These are phyloP conservation scores for Phorcus lineatus DNA, from an alignment of 2,888 invertebrate genomes.

Conservation along the genomic window DNA sequence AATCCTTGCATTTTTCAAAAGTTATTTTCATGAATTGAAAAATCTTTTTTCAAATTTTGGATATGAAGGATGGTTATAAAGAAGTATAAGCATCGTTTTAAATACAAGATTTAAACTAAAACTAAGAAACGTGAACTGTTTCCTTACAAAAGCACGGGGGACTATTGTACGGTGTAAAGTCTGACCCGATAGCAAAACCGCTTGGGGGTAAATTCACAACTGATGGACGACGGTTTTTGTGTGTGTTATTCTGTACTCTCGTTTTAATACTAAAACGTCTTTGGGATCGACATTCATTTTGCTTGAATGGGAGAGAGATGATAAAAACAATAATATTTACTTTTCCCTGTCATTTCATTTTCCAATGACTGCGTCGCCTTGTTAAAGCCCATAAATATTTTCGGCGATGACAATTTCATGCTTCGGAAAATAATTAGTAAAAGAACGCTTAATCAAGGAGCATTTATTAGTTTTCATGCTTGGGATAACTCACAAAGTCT, in stretches of 20 bases:
- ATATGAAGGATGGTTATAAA: no score
- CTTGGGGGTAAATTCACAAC: neutral
- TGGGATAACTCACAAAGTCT: neutral
- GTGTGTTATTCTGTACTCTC: neutral
- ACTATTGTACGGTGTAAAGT: neutral
- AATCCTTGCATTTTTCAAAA: no score
- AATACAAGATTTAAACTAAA: no score
- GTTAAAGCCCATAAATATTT: neutral
- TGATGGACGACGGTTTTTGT: neutral
- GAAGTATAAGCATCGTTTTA: no score
- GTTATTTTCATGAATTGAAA: no score
- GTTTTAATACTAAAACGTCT: neutral
- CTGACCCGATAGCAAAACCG: neutral
- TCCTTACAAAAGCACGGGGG: no score
- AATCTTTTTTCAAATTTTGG: no score
- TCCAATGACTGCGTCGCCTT: neutral
- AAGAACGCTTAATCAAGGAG: neutral
- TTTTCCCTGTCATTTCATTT: constrained; percentile 13
- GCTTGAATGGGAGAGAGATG: neutral
- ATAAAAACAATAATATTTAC: constrained; percentile 15
- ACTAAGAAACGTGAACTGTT: no score
- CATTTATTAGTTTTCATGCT: neutral
- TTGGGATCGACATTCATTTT: neutral
- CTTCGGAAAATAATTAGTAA: neutral
- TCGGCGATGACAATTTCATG: neutral